Evolutionary conservation across 2,113 vertebrate species (phyloP).

Genomic region (Bambusicola thoracicus): DNA sequence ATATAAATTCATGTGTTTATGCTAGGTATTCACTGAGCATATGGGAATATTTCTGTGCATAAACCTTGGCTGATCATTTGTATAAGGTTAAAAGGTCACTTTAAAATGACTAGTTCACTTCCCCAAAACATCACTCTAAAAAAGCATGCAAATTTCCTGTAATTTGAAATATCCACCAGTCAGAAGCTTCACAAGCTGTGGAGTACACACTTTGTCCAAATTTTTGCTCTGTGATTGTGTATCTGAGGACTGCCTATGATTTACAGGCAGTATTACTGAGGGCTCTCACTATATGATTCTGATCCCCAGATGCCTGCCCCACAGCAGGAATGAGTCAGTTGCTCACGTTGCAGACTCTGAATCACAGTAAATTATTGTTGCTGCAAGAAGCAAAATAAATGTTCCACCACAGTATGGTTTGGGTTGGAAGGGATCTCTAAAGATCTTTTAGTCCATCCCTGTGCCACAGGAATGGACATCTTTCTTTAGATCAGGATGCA

Average conservation of each 20-base stretch:
- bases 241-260: neutral
- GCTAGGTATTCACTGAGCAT: neutral
- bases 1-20: neutral
- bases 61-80: neutral
- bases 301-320: neutral
- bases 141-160: neutral
- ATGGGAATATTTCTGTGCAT: neutral
- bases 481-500: neutral
- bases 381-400: neutral
- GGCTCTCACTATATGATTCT: neutral
- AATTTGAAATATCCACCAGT: neutral
- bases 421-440: too few relatives aligned
- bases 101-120: neutral
- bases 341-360: neutral
- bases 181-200: neutral
- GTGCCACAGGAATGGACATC: too few relatives aligned
- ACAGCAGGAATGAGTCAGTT: neutral
- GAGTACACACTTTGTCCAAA: rapidly evolving
- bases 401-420: neutral
- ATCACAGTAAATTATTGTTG: neutral
- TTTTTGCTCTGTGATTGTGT: neutral
- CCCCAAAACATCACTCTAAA: neutral
- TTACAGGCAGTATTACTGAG: neutral
- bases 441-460: too few relatives aligned
- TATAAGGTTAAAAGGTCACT: neutral